Conservation (phyloP, 1,140 invertebrate genomes). For the Drosophila littoralis region DNA sequence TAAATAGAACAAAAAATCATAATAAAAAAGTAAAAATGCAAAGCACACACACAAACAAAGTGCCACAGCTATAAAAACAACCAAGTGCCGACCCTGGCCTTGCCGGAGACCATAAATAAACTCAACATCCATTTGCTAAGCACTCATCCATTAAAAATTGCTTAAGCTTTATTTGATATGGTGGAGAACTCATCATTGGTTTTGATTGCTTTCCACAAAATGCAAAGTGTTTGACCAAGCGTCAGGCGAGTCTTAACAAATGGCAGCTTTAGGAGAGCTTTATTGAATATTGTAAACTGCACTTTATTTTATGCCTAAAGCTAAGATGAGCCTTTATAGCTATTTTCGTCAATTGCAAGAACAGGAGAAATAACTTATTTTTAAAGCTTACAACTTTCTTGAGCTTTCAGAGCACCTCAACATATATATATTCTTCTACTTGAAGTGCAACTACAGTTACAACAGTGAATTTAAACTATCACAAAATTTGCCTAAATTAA, state of each 20-base stretch:
- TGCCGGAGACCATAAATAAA: constrained; percentile 1
- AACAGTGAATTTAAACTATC: not conserved
- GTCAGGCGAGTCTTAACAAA: not conserved
- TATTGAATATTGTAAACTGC: not conserved
- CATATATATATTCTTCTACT: too few species aligned
- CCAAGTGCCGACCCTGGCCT: constrained; percentile 1
- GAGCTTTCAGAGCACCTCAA: too few species aligned
- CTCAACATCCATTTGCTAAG: not conserved
- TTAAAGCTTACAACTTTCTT: too few species aligned
- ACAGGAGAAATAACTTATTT: too few species aligned
- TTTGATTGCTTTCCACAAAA: constrained; percentile 1
- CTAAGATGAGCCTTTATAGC: too few species aligned
- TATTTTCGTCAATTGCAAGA: too few species aligned
- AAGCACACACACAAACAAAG: not conserved
- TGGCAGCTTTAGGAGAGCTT: not conserved
- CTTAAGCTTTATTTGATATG: constrained; percentile 1
- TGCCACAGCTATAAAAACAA: not conserved
- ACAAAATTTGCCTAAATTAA: too few species aligned
- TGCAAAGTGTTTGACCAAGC: not conserved
- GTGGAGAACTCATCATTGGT: not conserved
- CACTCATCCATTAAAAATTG: not conserved
- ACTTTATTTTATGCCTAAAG: too few species aligned
- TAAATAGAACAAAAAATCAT: not conserved
- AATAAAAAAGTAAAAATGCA: not conserved
- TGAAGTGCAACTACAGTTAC: too few species aligned